A percentile compares a stretch with the other conserved stretches of the same genome.
These are phyloP conservation scores for Oxygymnocypris stewartii DNA, from an alignment of 2,113 vertebrate species.

Conservation along the genomic window DNA sequence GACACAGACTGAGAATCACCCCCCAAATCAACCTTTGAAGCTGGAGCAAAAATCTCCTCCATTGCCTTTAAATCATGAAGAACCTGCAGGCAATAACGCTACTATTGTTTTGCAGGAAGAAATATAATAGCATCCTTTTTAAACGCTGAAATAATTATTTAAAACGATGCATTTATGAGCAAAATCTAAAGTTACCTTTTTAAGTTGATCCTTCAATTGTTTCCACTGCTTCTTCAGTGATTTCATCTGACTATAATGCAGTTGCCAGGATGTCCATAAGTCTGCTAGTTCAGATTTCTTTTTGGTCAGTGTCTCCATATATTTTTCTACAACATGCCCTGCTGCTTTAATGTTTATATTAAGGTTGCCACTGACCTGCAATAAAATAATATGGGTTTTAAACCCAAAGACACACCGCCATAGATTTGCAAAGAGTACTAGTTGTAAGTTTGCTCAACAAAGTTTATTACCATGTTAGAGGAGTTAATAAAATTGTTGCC, in stretches of 20 bases:
- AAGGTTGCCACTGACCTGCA: conserved; percentile 73
- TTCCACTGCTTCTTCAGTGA: conserved; percentile 75
- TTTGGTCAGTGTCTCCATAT: conserved; percentile 69
- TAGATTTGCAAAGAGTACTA: neutral
- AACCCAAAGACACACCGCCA: neutral
- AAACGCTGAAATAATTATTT: conserved; percentile 55
- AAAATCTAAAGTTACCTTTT: conserved; percentile 68
- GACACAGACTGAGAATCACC: conserved; percentile 69
- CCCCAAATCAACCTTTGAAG: conserved; percentile 76
- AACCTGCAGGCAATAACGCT: conserved; percentile 68
- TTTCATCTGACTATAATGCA: conserved; percentile 70
- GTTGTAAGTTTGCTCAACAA: neutral
- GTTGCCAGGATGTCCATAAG: conserved; percentile 76
- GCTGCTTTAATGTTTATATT: conserved; percentile 72
- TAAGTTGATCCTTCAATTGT: conserved; percentile 80
- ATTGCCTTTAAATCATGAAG: conserved; percentile 71
- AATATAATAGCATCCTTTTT: neutral
- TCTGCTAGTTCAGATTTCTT: conserved; percentile 73
- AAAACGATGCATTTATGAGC: neutral
- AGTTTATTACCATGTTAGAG: conserved; percentile 75
- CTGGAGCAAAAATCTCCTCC: conserved; percentile 72
- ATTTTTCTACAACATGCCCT: conserved; percentile 66
- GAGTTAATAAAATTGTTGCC: conserved; percentile 77
- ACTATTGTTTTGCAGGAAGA: conserved; percentile 29
- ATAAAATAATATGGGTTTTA: neutral